A percentile compares a stretch with the other conserved stretches of the same genome.
Conservation (phyloP, 2,888 invertebrate species). For the Augochlorella aurata region DNA sequence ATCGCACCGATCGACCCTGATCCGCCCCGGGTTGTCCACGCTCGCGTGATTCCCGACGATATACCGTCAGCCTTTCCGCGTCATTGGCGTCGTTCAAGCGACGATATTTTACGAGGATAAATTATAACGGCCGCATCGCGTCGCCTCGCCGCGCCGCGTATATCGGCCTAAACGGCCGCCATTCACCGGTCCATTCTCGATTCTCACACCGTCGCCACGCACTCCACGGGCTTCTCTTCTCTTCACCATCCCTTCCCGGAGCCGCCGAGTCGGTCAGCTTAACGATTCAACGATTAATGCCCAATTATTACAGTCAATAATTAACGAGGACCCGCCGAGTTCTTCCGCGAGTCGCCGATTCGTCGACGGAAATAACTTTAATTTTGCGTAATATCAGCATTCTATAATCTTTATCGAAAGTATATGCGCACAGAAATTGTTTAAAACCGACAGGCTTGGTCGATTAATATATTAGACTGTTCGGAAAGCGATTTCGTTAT, state of each 20-base stretch:
- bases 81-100: conserved; percentile 65
- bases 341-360: no score
- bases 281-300: neutral
- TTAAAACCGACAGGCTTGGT: no score
- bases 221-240: neutral
- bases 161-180: conserved; percentile 30
- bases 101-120: conserved; percentile 76
- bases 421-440: no score
- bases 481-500: no score
- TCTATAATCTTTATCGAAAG: no score
- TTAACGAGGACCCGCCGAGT: no score
- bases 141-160: conserved; percentile 51
- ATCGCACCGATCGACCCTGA: conserved; percentile 35
- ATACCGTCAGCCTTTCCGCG: conserved; percentile 62
- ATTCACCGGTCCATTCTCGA: neutral
- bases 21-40: conserved; percentile 25
- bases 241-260: no score
- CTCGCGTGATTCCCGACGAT: conserved; percentile 60
- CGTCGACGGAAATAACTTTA: no score
- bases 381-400: no score
- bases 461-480: no score
- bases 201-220: neutral
- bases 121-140: conserved; percentile 72
- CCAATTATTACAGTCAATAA: no score
- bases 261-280: neutral